Evolutionary conservation across 1,140 invertebrate species (phyloP), one percentile per base, ranked within the genome.

Genomic region (Zaprionus lachaisei): DNA sequence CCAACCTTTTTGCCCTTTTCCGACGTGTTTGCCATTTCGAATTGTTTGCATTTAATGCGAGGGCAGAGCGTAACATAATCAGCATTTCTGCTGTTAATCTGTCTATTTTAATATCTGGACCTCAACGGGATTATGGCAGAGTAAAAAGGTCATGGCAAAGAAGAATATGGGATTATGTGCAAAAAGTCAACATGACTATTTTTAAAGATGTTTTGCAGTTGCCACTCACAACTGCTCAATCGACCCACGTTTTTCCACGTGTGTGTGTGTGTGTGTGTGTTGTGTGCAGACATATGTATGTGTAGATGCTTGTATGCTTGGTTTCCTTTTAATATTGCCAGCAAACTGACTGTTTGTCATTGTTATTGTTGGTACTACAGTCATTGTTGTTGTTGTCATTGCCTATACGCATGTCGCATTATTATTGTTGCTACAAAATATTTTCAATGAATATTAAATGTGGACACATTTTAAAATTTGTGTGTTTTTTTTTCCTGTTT

Each of bases 371-470:
- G 44, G 1, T 62, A 26, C 55, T 28, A 28, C 28, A 6, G 69
- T n/a, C 31, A 26, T 58, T 62, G 28, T 17, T 4, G 41, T n/a
- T 54, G 20, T 14, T 63, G 31, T 67, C 51, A 26, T 72, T 61
- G 65, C 56, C 61, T 62, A 56, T 69, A 77, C 67, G 66, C 76
- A 54, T 24, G 51, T 49, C 24, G 57, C 79, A 68, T 85, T 84
- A 85, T 84, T 85, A 85, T 84, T 85, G 74, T 85, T 85, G 81
- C 78, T 81, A 63, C 77, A 83, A 82, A 82, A 80, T 86, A 68
- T 80, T 77, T 87, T 63, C 83, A 87, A 86, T 86, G 80, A 86
- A 86, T 86, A 87, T 87, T 87, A 86, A 86, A 86, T 86, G 83
- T 74, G 79, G 47, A 71, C 31, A 67, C 77, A 83, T 77, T 83